phyloP scores from a whole-genome alignment of 2,113 vertebrate genomes.

The Eurystomus gularis region DNA sequence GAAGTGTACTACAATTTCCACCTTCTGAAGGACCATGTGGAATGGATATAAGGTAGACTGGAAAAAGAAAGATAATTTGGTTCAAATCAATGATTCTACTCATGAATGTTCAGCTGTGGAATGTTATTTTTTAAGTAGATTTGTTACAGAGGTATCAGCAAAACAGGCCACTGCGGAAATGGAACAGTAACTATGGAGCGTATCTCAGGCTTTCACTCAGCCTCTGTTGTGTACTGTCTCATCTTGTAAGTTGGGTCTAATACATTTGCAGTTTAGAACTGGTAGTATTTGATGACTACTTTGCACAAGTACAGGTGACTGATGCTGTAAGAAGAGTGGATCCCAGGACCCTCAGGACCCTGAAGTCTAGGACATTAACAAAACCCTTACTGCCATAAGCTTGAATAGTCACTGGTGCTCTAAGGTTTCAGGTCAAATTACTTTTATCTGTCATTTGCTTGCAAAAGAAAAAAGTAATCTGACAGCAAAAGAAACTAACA shows the following conservation, averaged over 20 bases:
- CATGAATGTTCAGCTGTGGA: background rate
- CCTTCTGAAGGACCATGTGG: background rate
- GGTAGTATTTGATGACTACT: background rate
- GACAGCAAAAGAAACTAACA: background rate
- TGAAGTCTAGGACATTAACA: background rate
- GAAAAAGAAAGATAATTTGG: background rate
- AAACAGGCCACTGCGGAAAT: background rate
- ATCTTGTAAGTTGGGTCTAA: background rate
- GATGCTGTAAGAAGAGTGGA: background rate
- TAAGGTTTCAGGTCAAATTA: background rate
- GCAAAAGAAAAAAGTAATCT: background rate
- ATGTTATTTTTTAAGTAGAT: background rate
- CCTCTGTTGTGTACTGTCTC: background rate
- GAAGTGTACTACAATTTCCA: background rate
- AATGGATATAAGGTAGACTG: background rate
- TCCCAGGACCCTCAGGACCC: background rate
- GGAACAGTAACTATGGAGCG: background rate
- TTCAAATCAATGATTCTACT: background rate
- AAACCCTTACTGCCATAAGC: background rate
- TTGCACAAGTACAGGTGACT: background rate
- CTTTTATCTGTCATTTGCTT: background rate
- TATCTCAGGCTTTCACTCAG: background rate
- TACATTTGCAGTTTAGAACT: background rate
- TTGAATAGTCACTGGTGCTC: background rate
- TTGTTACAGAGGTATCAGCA: background rate